A percentile compares a stretch with the other conserved stretches of the same genome.
Conservation (phyloP, 2,888 invertebrate genomes). For the Andricus quercusramuli region DNA sequence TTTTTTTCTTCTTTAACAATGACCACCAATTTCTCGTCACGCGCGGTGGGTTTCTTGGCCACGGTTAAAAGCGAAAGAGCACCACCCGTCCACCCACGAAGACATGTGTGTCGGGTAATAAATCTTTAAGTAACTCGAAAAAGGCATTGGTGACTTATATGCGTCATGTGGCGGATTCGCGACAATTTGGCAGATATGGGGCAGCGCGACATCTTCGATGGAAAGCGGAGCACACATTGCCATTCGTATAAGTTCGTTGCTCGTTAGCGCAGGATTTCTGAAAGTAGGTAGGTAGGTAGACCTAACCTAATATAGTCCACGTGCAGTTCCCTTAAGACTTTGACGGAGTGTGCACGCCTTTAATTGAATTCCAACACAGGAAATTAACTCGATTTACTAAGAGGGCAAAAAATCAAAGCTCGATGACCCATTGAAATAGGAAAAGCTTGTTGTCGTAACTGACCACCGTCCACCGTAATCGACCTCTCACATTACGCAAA, state of each 20-base stretch:
- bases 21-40: not conserved
- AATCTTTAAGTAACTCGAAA: slow-evolving; percentile 51
- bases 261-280: slow-evolving; percentile 67
- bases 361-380: slow-evolving; percentile 48
- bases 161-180: slow-evolving; percentile 48
- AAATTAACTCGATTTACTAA: slow-evolving; percentile 41
- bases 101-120: slow-evolving; percentile 46
- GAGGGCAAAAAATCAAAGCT: slow-evolving; percentile 28
- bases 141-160: slow-evolving; percentile 42
- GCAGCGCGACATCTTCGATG: slow-evolving; percentile 54
- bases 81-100: slow-evolving; percentile 46
- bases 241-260: slow-evolving; percentile 49
- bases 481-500: slow-evolving; percentile 4
- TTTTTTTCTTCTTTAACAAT: not conserved
- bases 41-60: not conserved
- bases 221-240: slow-evolving; percentile 57
- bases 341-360: slow-evolving; percentile 50
- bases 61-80: slow-evolving; percentile 28
- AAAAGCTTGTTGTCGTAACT: slow-evolving; percentile 15
- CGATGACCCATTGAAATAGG: slow-evolving; percentile 38
- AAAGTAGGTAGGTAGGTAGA: slow-evolving; percentile 62
- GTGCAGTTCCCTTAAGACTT: slow-evolving; percentile 55
- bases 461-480: slow-evolving; percentile 12
- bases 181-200: slow-evolving; percentile 61
- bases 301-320: slow-evolving; percentile 65